phyloP scores from a whole-genome alignment of 2,797 vertebrate species.

The Australoheros facetus region DNA sequence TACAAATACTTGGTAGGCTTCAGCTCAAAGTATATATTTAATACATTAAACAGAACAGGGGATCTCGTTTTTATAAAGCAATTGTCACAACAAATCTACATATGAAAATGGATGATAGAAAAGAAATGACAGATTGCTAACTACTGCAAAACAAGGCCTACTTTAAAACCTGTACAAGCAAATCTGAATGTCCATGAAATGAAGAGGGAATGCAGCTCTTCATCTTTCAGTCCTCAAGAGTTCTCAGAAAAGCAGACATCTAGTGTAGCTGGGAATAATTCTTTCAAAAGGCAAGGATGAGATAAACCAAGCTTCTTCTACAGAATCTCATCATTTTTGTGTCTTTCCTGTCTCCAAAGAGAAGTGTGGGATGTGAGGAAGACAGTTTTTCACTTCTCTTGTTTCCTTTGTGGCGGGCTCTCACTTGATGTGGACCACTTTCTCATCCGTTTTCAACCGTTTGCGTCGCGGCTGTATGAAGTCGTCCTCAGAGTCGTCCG shows the following conservation, averaged over 20 bases:
- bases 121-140: constrained; percentile 53
- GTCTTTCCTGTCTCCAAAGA: constrained; percentile 45
- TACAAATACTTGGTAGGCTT: constrained; percentile 80
- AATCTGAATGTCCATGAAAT: constrained; percentile 50
- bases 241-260: constrained; percentile 44
- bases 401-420: constrained; percentile 28
- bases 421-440: constrained; percentile 96
- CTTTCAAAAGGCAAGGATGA: constrained; percentile 56
- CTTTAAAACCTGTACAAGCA: constrained; percentile 76
- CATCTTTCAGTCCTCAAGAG: constrained; percentile 27
- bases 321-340: constrained; percentile 55
- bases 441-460: constrained; percentile 96
- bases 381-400: constrained; percentile 64
- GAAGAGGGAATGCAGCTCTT: constrained; percentile 55
- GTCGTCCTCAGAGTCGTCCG: constrained; percentile 95
- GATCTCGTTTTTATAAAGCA: constrained; percentile 78
- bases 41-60: constrained; percentile 74
- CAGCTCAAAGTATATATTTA: constrained; percentile 79
- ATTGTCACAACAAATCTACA: constrained; percentile 84
- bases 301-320: constrained; percentile 64
- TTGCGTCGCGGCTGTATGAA: constrained; percentile 96
- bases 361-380: constrained; percentile 56
- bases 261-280: constrained; percentile 33
- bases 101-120: constrained; percentile 75
- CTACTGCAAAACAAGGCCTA: constrained; percentile 74